Conservation (phyloP, 2,797 vertebrate genomes). For the Hemitrygon akajei region DNA sequence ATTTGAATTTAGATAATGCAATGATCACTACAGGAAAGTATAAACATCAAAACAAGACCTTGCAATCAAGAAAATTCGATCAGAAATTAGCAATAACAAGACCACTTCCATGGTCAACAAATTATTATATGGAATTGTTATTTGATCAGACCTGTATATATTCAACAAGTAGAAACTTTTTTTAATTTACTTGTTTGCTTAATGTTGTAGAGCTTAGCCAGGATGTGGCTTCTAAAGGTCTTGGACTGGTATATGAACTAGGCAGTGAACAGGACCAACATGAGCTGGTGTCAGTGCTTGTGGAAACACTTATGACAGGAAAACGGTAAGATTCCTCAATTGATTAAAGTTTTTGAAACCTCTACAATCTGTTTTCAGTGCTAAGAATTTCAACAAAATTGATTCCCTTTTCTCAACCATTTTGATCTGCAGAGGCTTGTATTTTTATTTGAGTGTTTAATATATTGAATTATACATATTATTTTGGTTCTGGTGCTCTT, state of each 20-base stretch:
- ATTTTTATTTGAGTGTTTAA: background rate
- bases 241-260: constrained; percentile 92
- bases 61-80: background rate
- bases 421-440: too few species aligned
- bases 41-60: background rate
- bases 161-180: background rate
- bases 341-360: background rate
- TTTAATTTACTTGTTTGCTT: background rate
- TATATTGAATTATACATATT: background rate
- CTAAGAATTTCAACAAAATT: background rate
- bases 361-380: background rate
- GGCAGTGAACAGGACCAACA: constrained; percentile 87
- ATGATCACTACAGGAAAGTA: background rate
- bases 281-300: constrained; percentile 84
- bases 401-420: background rate
- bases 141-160: too few species aligned
- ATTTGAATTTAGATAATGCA: background rate
- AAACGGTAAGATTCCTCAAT: constrained; percentile 68
- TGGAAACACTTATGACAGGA: constrained; percentile 96
- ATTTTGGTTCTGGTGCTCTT: background rate
- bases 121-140: background rate
- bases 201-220: constrained; percentile 81
- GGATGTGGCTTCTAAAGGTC: constrained; percentile 93
- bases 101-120: background rate
- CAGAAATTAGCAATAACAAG: background rate